These are phyloP conservation scores for Drosophila neotestacea DNA, from an alignment of 2,888 invertebrate genomes.

Conservation along the genomic window DNA sequence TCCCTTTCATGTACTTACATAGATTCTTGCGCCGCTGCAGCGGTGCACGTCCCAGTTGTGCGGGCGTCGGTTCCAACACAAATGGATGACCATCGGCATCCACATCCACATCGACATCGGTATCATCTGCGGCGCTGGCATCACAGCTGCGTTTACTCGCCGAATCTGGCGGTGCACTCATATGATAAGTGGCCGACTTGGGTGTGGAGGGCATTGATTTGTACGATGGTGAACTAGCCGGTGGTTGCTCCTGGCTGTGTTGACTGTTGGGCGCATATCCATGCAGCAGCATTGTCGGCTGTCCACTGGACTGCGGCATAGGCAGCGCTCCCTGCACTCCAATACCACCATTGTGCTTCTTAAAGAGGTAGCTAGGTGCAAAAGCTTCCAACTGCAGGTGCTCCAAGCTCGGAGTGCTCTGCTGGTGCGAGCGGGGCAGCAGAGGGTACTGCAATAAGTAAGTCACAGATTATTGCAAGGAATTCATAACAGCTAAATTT, in stretches of 20 bases:
- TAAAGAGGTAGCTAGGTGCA: conserved; percentile 74
- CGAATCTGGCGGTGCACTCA: conserved; percentile 70
- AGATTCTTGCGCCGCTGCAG: conserved; percentile 94
- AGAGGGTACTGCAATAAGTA: conserved; percentile 59
- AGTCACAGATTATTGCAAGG: background rate
- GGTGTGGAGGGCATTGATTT: conserved; percentile 85
- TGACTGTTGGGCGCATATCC: conserved; percentile 69
- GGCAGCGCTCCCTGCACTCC: conserved; percentile 52
- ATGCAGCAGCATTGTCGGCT: conserved; percentile 73
- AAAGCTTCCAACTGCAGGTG: conserved; percentile 58
- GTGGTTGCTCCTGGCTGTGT: conserved; percentile 59
- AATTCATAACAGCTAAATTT: too few species aligned
- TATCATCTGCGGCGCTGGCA: conserved; percentile 49
- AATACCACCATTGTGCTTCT: conserved; percentile 79
- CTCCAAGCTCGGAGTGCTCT: conserved; percentile 59
- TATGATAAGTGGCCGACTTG: conserved; percentile 81
- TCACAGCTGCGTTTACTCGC: conserved; percentile 57
- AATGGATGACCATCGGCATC: conserved; percentile 86
- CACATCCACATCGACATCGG: conserved; percentile 75
- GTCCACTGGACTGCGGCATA: conserved; percentile 63
- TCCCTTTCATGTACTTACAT: conserved; percentile 86
- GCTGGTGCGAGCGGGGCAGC: conserved; percentile 71
- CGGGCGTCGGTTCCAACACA: conserved; percentile 96
- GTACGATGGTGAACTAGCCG: conserved; percentile 81
- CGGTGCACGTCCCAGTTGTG: conserved; percentile 95